Conservation (phyloP, 2,888 invertebrate species). For the Dicranocentrus wangi region DNA sequence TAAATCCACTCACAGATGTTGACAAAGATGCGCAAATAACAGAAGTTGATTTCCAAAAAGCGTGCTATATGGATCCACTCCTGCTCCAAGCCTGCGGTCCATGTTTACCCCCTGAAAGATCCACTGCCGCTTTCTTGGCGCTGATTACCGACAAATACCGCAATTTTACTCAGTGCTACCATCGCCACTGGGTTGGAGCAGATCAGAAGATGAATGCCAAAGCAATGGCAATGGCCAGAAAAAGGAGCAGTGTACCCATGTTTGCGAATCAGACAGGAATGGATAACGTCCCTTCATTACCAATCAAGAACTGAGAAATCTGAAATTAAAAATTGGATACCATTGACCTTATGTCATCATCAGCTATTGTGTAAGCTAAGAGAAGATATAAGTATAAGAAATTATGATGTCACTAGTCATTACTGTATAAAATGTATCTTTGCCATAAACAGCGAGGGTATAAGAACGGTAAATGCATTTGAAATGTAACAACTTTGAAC, state of each 20-base stretch:
- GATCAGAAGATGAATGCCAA: not conserved
- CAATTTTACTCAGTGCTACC: slow-evolving; percentile 59
- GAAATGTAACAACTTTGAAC: too few species aligned
- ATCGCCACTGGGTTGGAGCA: slow-evolving; percentile 51
- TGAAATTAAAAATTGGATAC: too few species aligned
- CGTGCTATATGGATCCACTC: slow-evolving; percentile 6
- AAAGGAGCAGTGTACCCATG: not conserved
- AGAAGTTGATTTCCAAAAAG: slow-evolving; percentile 58
- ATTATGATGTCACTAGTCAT: too few species aligned
- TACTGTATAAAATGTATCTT: too few species aligned
- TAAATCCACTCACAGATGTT: slow-evolving; percentile 54
- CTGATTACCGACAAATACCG: slow-evolving; percentile 66
- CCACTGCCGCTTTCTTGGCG: slow-evolving; percentile 67
- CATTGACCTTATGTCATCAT: too few species aligned
- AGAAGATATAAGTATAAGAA: too few species aligned
- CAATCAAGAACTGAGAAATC: not conserved
- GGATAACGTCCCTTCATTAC: not conserved
- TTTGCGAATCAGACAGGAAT: not conserved
- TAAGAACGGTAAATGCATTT: too few species aligned
- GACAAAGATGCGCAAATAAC: slow-evolving; percentile 70
- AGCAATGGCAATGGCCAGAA: too few species aligned
- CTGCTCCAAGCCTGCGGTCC: slow-evolving; percentile 51
- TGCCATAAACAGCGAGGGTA: too few species aligned
- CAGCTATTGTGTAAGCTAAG: too few species aligned
- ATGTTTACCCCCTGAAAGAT: slow-evolving; percentile 65